These are phyloP conservation scores for Meriones unguiculatus DNA, from an alignment of 2,113 vertebrate species.

Conservation along the genomic window DNA sequence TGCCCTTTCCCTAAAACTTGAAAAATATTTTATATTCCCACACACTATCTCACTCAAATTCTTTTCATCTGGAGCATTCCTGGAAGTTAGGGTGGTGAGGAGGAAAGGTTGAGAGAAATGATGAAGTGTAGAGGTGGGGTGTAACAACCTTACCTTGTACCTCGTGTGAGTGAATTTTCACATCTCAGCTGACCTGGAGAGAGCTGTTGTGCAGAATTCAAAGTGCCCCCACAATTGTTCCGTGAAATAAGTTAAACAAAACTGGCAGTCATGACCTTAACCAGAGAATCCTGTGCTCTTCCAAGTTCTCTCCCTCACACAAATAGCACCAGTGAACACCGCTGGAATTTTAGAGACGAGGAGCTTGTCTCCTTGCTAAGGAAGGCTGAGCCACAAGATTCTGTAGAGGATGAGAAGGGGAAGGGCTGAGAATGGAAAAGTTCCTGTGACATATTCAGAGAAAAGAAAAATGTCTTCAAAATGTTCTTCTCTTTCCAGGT, in stretches of 20 bases:
- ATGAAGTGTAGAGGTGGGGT: background rate
- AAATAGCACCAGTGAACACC: fast-evolving
- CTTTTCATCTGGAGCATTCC: fast-evolving
- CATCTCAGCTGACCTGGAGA: background rate
- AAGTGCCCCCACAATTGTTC: background rate
- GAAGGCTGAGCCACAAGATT: background rate
- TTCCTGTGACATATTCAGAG: background rate
- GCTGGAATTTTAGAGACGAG: too few species aligned
- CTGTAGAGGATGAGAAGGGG: fast-evolving
- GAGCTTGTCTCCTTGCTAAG: background rate
- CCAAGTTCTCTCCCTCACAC: background rate
- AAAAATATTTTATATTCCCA: background rate
- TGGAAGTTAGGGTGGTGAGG: background rate
- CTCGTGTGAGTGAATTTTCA: background rate
- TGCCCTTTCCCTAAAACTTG: background rate
- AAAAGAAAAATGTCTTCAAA: background rate
- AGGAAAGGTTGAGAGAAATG: too few species aligned
- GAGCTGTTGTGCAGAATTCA: background rate
- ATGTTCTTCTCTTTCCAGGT: background rate
- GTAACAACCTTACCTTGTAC: background rate
- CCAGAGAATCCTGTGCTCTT: background rate
- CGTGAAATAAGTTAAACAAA: background rate
- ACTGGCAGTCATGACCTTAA: background rate
- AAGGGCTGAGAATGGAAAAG: background rate
- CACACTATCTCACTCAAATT: fast-evolving